phyloP scores from a whole-genome alignment of 1,140 invertebrate genomes.

The Drosophila cardini region DNA sequence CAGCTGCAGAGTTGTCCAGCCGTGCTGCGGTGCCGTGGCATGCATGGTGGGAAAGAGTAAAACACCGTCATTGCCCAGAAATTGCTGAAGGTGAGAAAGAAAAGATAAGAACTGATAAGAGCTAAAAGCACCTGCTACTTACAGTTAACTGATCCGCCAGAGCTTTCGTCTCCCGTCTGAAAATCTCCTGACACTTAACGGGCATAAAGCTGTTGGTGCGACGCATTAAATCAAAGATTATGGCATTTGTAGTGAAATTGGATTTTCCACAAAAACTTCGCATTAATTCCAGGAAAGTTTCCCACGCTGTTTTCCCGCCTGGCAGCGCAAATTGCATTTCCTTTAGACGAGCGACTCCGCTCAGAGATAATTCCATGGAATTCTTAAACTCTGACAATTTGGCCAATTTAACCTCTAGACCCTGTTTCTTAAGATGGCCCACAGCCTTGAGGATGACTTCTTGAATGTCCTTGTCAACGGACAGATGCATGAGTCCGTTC shows the following conservation, averaged over 20 bases:
- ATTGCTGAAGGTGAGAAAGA: conserved; percentile 78
- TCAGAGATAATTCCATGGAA: conserved; percentile 64
- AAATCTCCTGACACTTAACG: conserved; percentile 30
- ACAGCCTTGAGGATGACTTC: conserved; percentile 55
- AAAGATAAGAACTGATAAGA: neutral
- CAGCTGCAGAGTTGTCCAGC: conserved; percentile 87
- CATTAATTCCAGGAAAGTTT: conserved; percentile 46
- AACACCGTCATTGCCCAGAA: conserved; percentile 88
- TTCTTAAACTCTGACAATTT: conserved; percentile 47
- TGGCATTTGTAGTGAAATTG: conserved; percentile 57
- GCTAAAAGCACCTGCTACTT: conserved; percentile 32
- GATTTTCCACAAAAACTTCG: conserved; percentile 50
- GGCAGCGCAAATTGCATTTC: conserved; percentile 55
- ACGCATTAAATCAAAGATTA: conserved; percentile 71
- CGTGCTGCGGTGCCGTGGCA: conserved; percentile 87
- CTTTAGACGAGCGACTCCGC: conserved; percentile 42
- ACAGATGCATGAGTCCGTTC: conserved; percentile 65
- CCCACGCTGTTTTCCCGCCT: neutral
- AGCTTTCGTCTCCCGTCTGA: conserved; percentile 35
- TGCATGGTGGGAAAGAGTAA: conserved; percentile 91
- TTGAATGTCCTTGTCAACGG: conserved; percentile 54
- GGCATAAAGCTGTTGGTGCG: conserved; percentile 66
- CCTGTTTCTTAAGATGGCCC: conserved; percentile 51
- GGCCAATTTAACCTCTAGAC: conserved; percentile 26
- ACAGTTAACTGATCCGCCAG: conserved; percentile 60